These are phyloP conservation scores for Picus viridis DNA, from an alignment of 2,797 vertebrate genomes.

Conservation along the genomic window DNA sequence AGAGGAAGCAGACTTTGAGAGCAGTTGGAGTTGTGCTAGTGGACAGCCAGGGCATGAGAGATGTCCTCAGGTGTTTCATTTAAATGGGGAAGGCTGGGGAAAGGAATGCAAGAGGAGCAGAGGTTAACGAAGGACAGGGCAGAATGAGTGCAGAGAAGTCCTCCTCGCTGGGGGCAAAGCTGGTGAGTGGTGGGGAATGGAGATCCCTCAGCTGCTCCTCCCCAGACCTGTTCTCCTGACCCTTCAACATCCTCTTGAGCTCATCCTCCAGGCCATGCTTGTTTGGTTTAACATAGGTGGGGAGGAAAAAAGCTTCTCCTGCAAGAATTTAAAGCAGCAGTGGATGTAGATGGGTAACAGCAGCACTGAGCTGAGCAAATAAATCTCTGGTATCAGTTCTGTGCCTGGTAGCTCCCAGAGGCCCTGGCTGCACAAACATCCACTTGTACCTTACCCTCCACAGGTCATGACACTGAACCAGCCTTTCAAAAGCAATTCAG, in stretches of 20 bases:
- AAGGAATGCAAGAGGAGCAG: neutral
- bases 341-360: neutral
- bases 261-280: neutral
- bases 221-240: neutral
- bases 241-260: neutral
- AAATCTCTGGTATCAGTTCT: neutral
- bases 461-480: neutral
- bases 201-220: too few species aligned
- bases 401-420: neutral
- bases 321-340: accelerated
- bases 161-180: too few species aligned
- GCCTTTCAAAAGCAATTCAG: slow-evolving; percentile 13
- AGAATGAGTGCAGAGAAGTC: neutral
- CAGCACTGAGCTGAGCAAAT: neutral
- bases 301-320: neutral
- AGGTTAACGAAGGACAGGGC: neutral
- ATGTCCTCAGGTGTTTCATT: neutral
- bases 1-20: neutral
- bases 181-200: too few species aligned
- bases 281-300: neutral
- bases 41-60: neutral
- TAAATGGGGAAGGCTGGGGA: neutral
- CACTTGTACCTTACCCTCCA: neutral
- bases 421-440: neutral
- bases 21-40: neutral